Percentiles rank a stretch among this genome's conserved stretches.
Conservation (phyloP, 2,113 vertebrate species). For the Prietella phreatophila region DNA sequence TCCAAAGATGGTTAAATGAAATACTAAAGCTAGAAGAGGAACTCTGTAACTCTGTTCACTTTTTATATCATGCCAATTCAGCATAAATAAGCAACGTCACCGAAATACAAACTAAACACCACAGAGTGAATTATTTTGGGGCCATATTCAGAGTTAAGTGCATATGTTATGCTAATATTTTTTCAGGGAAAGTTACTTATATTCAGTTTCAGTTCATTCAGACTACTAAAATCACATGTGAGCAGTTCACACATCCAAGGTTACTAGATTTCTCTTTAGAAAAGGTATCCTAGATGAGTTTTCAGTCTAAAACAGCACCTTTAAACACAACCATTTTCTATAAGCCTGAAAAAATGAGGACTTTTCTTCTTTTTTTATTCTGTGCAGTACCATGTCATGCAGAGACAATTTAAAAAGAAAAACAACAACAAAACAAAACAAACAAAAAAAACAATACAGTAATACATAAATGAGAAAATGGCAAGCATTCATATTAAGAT, state of each 20-base stretch:
- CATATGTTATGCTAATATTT: not conserved
- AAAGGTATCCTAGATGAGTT: not conserved
- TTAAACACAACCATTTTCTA: not conserved
- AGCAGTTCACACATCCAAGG: not conserved
- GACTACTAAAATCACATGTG: not conserved
- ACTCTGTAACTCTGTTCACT: constrained; percentile 4
- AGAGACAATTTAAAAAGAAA: not conserved
- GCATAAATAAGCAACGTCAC: not conserved
- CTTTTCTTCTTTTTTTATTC: no score
- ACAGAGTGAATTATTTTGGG: not conserved
- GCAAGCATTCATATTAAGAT: not conserved
- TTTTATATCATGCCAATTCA: not conserved
- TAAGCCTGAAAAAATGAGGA: not conserved
- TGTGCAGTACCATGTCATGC: no score
- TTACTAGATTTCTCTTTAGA: not conserved
- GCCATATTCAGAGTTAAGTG: not conserved
- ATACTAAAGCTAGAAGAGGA: not conserved
- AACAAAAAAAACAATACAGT: not conserved
- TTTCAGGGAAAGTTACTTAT: not conserved
- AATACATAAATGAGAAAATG: not conserved
- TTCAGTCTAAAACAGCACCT: not conserved
- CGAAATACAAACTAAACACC: not conserved
- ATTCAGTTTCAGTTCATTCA: not conserved
- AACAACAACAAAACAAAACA: no score
- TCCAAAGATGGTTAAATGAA: constrained; percentile 16